Percentiles rank a stretch among this genome's conserved stretches.
Conservation (phyloP, 2,113 vertebrate genomes). For the Oncorhynchus masou region DNA sequence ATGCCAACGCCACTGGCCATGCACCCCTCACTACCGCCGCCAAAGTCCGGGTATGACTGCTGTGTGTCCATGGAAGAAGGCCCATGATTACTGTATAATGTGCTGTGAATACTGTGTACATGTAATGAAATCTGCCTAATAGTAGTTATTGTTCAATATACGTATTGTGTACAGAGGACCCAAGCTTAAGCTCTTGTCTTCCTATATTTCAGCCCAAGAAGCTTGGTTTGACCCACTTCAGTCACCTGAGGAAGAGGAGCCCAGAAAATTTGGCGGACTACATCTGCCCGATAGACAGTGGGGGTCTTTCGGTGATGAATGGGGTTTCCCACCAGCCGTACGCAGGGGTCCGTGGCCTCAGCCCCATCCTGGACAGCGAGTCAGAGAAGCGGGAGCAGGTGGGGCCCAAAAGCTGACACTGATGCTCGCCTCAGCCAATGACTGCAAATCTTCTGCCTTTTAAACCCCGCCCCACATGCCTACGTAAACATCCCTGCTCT, state of each 20-base stretch:
- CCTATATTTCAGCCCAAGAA: conserved; percentile 87
- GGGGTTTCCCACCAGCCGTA: conserved; percentile 73
- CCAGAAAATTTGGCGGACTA: conserved; percentile 90
- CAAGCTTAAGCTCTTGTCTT: background rate
- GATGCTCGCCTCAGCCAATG: conserved; percentile 40
- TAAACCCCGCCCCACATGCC: conserved; percentile 43
- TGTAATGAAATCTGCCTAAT: no score
- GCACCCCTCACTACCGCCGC: conserved; percentile 90
- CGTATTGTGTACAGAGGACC: no score
- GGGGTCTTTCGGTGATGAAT: conserved; percentile 54
- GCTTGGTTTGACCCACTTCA: conserved; percentile 94
- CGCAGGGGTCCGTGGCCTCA: conserved; percentile 70
- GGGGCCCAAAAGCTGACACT: conserved; percentile 74
- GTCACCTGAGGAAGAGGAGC: conserved; percentile 93
- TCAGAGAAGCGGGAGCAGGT: conserved; percentile 78
- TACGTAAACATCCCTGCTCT: conserved; percentile 31
- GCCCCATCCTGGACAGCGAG: conserved; percentile 75
- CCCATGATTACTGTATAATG: no score
- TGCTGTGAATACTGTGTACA: no score
- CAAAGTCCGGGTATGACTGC: conserved; percentile 88
- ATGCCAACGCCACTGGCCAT: conserved; percentile 83
- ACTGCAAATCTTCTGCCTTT: conserved; percentile 56
- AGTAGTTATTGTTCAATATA: no score
- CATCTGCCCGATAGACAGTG: conserved; percentile 87
- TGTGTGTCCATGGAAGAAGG: no score